Conservation (phyloP, 2,888 invertebrate species). For the Oxyteleia sp. region DNA sequence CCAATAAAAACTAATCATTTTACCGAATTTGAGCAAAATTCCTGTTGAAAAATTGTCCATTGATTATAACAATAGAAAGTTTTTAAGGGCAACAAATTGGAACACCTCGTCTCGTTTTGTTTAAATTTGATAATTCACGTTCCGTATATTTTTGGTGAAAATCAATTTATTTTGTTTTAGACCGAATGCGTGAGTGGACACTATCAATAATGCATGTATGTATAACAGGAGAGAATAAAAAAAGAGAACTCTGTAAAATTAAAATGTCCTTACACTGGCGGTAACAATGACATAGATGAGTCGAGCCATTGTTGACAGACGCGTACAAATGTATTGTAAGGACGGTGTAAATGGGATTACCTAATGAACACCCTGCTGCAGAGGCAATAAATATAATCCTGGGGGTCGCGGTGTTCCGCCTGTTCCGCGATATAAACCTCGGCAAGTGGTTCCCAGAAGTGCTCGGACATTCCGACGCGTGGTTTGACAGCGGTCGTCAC, state of each 20-base stretch:
- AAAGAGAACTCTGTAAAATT: background rate
- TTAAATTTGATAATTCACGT: no score
- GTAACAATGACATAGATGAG: background rate
- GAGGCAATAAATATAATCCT: slow-evolving; percentile 90
- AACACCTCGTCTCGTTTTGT: no score
- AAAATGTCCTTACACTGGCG: background rate
- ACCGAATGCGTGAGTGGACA: background rate
- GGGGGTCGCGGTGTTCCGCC: slow-evolving; percentile 87
- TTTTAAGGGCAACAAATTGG: no score
- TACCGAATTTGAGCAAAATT: no score
- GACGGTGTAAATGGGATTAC: slow-evolving; percentile 85
- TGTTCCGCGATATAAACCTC: slow-evolving; percentile 89
- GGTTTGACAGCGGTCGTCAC: slow-evolving; percentile 41
- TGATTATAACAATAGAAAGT: no score
- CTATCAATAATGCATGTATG: background rate
- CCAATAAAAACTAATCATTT: no score
- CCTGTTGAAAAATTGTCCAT: no score
- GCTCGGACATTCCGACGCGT: slow-evolving; percentile 87
- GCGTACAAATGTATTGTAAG: background rate
- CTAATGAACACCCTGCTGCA: slow-evolving; percentile 92
- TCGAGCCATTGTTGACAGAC: background rate
- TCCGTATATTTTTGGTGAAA: background rate
- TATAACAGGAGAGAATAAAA: background rate
- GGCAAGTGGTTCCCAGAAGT: slow-evolving; percentile 91
- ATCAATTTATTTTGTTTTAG: background rate